Base-by-base conservation (phyloP, 1,140 invertebrate species). In the Notospermus geniculatus region DNA sequence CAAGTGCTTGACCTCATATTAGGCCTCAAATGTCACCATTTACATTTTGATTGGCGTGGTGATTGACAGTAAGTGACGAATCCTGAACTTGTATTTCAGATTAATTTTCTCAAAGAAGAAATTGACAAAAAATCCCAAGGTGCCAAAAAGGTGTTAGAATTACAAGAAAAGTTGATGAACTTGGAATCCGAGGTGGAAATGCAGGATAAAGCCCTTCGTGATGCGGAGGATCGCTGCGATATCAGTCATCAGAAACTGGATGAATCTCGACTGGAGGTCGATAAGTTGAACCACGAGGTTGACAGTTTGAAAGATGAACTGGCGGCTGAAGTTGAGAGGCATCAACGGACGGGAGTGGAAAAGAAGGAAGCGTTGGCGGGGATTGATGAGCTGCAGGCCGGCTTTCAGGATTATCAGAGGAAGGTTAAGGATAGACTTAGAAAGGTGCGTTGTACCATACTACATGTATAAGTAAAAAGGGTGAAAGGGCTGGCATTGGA, bases 361-460 rank as follows among this genome's bases (percentile, higher is more conserved):
- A 66, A 71, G 46, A 73, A 76, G 62, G 73, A 74, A 54, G 73
- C 71, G 28, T 55, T 76, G 50, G 68, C 70, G 62, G 72, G 73
- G 57, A 67, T 78, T 41, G 46, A 73, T n/a, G 73, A 77, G 41
- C 65, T 69, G 15, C 73, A 77, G 43, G 68, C 72, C 22, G 62
- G 70, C 22, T 53, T 77, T 19, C 67, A 72, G 46, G 69, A 74
- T 17, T 78, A 72, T 62, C 73, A 78, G 61, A 69, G 66, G 41
- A 72, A 71, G 55, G 68, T 58, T 2, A 72, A 71, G 58, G 73
- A 75, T 19, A 73, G 70, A 60, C 62, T 70, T 28, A 74, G 60
- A 65, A 70, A 68, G 69, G 74, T 78, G n/a, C n/a, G n/a, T n/a
- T n/a, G n/a, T n/a, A n/a, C n/a, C n/a, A n/a, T n/a, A n/a, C n/a